Evolutionary conservation across 2,797 vertebrate genomes (phyloP).

Genomic region (Bucorvus abyssinicus): DNA sequence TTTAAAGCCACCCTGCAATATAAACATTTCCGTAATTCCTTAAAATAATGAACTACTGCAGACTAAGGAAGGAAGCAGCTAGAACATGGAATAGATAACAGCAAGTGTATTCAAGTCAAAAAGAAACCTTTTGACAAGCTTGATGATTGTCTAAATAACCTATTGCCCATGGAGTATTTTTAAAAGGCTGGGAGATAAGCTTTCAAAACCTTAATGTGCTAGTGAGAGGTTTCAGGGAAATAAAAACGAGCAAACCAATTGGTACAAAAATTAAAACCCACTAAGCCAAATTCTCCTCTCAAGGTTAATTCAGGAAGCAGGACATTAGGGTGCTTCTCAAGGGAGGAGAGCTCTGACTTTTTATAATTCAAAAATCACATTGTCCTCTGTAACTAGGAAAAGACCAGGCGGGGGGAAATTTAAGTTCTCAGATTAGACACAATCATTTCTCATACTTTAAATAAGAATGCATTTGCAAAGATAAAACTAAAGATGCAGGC

Average conservation of each 20-base stretch:
- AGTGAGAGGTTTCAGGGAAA: not conserved
- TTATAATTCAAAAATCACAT: not conserved
- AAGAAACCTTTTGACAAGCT: not conserved
- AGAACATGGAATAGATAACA: not conserved
- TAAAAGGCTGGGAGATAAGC: not conserved
- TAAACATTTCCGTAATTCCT: not conserved
- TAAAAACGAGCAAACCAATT: not conserved
- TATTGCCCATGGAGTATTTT: not conserved
- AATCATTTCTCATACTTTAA: not conserved
- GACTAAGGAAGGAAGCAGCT: not conserved
- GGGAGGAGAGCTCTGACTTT: not conserved
- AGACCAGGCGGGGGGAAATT: too few relatives aligned
- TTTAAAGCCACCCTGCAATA: not conserved
- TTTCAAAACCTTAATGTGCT: not conserved
- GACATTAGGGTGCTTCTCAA: not conserved
- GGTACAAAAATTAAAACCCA: not conserved
- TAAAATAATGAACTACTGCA: not conserved
- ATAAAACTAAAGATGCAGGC: not conserved
- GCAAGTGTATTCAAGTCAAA: not conserved
- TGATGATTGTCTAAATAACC: not conserved
- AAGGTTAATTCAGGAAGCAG: not conserved
- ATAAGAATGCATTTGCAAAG: not conserved
- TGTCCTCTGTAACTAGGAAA: too few relatives aligned
- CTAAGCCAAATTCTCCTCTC: not conserved
- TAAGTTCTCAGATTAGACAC: too few relatives aligned